Percentiles rank a stretch among this genome's conserved stretches.
phyloP scores from a whole-genome alignment of 1,140 invertebrate species.

The Hyles euphorbiae region DNA sequence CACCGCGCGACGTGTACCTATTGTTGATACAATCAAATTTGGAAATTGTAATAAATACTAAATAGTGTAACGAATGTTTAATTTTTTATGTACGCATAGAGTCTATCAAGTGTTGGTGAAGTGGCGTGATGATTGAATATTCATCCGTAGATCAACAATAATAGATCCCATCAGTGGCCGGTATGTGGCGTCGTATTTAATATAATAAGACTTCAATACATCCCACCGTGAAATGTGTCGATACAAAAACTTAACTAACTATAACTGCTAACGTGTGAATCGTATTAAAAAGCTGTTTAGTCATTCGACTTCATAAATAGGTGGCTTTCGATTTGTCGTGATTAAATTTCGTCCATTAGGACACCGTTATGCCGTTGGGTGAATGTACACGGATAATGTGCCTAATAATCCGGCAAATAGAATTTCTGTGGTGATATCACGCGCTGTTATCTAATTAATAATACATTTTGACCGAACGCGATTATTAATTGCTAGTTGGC shows the following conservation, averaged over 20 bases:
- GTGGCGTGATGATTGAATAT: conserved; percentile 70
- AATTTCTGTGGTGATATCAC: conserved; percentile 55
- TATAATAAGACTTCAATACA: conserved; percentile 74
- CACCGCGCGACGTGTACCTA: conserved; percentile 1
- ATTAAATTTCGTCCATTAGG: conserved; percentile 73
- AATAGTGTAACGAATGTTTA: conserved; percentile 37
- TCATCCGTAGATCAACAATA: conserved; percentile 72
- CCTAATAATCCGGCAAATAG: conserved; percentile 65
- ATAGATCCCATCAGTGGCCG: conserved; percentile 67
- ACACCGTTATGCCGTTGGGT: conserved; percentile 63
- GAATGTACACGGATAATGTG: conserved; percentile 59
- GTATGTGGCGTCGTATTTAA: conserved; percentile 73
- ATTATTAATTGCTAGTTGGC: too few relatives aligned
- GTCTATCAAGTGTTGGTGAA: conserved; percentile 41
- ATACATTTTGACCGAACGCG: not conserved
- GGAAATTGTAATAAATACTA: conserved; percentile 20
- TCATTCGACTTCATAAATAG: conserved; percentile 73
- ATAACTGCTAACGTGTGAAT: conserved; percentile 73
- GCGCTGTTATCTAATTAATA: conserved; percentile 38
- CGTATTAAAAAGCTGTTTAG: conserved; percentile 75
- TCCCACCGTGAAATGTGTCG: conserved; percentile 73
- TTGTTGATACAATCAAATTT: conserved; percentile 16
- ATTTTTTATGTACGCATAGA: conserved; percentile 44
- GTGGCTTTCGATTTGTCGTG: conserved; percentile 73
- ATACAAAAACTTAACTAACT: conserved; percentile 74